Evolutionary conservation across 1,140 invertebrate genomes (phyloP), one percentile per base, ranked within the genome.

Genomic region (Pogonomyrmex barbatus): DNA sequence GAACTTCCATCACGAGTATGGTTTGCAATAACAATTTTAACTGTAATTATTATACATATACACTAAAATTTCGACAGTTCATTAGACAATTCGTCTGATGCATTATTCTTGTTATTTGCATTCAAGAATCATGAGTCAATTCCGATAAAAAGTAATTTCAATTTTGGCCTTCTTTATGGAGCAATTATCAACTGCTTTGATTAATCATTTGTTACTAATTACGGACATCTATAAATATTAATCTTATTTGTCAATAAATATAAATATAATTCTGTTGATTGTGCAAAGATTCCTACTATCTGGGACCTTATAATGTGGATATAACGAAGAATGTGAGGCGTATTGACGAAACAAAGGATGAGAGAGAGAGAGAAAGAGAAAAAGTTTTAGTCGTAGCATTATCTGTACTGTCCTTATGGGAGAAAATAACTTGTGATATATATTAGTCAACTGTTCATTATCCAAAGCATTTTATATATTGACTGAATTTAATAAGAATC

Each of bases 361-460:
- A 86, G 36, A 30, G 36, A 24, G 36, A 24, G 24, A 24, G 24
- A 24, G 24, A 24, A 24, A 24, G 24, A 56, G 50, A 73, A 45
- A 60, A 84, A 24, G 81, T 84, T 89, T 62, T 84, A 88, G 73
- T 88, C 63, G 67, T 87, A 75, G 54, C 50, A 71, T 83, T 78
- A 54, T 87, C 70, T 86, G 36, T 89, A 60, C 42, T 84, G 71
- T 77, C 73, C 67, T 78, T 54, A 86, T 52, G 63, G 68, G 62
- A 88, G 62, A 58, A 73, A 89, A 87, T 73, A 89, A 78, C 56
- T 84, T 88, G 84, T 90, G 77, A 90, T 89, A 89, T 85, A 87
- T 67, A 87, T 87, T 87, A 78, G 42, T 84, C 75, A 76, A 73
- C 76, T 87, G 63, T 85, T 75, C 73, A 87, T 68, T 79, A 70